Percentiles rank a stretch among this genome's conserved stretches.
These are phyloP conservation scores for Luscinia luscinia DNA, from an alignment of 2,797 vertebrate species.

Conservation along the genomic window DNA sequence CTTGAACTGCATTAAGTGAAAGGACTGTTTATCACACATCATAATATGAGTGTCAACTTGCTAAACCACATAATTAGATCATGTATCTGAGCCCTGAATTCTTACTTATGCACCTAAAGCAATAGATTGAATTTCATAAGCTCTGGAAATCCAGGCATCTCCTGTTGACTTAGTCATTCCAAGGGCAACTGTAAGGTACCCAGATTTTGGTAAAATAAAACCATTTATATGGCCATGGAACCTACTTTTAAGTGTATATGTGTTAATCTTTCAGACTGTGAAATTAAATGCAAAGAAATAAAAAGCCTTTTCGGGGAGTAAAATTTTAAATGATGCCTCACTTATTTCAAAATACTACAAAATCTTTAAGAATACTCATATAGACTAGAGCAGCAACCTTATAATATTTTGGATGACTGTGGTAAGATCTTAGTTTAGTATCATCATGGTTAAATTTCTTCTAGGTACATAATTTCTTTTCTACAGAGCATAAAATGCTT, in stretches of 20 bases:
- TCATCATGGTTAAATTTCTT: not conserved
- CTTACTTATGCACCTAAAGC: constrained; percentile 48
- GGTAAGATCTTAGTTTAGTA: not conserved
- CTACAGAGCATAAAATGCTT: not conserved
- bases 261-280: not conserved
- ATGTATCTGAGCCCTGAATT: not conserved
- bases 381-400: not conserved
- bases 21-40: constrained; percentile 35
- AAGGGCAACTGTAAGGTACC: not conserved
- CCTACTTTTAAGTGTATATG: not conserved
- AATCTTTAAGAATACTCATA: not conserved
- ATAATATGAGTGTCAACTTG: constrained; percentile 16
- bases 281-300: not conserved
- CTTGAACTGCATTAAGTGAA: not conserved
- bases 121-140: constrained; percentile 55
- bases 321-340: not conserved
- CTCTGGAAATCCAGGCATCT: constrained; percentile 22
- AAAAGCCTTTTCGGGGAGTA: not conserved
- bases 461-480: not conserved
- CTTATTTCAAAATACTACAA: not conserved
- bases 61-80: constrained; percentile 28
- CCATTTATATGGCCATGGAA: not conserved
- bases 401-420: not conserved
- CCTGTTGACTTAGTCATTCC: constrained; percentile 49
- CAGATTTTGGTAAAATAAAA: constrained; percentile 1